Percentiles rank a stretch among this genome's conserved stretches.
These are phyloP conservation scores for Axea sp. DNA, from an alignment of 2,888 invertebrate species.

Conservation along the genomic window DNA sequence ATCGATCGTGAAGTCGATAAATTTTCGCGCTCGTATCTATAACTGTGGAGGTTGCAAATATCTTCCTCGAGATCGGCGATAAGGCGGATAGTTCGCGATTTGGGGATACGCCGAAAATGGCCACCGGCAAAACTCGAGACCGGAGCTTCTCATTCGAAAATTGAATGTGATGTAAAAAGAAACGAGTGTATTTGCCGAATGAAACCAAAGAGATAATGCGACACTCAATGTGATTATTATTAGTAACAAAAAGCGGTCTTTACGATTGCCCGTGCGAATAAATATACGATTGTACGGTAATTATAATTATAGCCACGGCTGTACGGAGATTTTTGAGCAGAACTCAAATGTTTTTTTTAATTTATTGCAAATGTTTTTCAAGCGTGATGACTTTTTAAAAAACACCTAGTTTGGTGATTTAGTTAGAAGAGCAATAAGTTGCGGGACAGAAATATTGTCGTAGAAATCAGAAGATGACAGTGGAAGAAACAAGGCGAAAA, in stretches of 20 bases:
- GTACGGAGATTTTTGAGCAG: neutral
- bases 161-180: conserved; percentile 48
- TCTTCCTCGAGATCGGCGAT: conserved; percentile 45
- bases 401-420: neutral
- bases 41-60: conserved; percentile 28
- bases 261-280: conserved; percentile 33
- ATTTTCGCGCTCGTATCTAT: conserved; percentile 47
- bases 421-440: neutral
- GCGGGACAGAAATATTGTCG: no score
- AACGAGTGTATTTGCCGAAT: conserved; percentile 16
- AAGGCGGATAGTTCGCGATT: conserved; percentile 32
- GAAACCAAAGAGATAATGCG: conserved; percentile 38
- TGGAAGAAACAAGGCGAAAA: conserved; percentile 44
- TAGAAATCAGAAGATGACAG: conserved; percentile 10
- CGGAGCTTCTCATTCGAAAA: conserved; percentile 26
- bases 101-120: conserved; percentile 34
- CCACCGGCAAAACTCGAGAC: conserved; percentile 36
- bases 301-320: conserved; percentile 17
- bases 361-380: conserved; percentile 38
- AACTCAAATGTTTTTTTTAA: conserved; percentile 39
- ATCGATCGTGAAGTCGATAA: conserved; percentile 47
- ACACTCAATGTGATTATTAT: conserved; percentile 48
- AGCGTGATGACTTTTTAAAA: neutral
- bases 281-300: conserved; percentile 45
- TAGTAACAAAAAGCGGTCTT: conserved; percentile 45